Base-by-base conservation (phyloP, 2,797 vertebrate genomes). In the Setipinna tenuifilis region DNA sequence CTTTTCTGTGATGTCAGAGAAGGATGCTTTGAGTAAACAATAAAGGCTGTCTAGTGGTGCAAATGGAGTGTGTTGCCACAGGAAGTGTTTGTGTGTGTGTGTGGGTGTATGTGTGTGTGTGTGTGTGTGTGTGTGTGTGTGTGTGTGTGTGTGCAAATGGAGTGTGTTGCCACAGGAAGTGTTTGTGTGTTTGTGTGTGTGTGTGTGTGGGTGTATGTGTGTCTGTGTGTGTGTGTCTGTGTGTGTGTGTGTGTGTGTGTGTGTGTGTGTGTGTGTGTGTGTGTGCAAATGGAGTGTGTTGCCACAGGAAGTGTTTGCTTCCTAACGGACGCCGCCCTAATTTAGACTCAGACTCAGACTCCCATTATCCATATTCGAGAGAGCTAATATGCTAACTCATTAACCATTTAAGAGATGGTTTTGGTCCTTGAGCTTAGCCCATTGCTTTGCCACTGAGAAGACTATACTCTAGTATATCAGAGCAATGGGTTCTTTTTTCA, bases 271-370 rank as follows among this genome's bases (percentile, higher is more conserved):
- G 46, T 48, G 46, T 48, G 46, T 48, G 46, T 48, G 46, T 48
- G 46, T 54, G 2, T 54, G 31, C 68, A 75, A 35, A 75, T 75
- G 68, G 68, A 75, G 68, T 75, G 68, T 75, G 68, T 75, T 75
- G 68, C 31, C 17, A 0, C 31, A 75, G 31, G 31, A 35, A 75
- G 14, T 75, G 28, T 14, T 54, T 54, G 2, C 50, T 54, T 54
- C 14, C 17, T 3, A 65, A 25, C 61, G 61, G 25, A 71, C 31
- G 23, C 12, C 6, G 5, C 68, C 35, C 19, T 35, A 14, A 35
- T 17, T 16, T 14, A 35, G 65, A 71, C 62, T 25, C 23, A 9
- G 62, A 10, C 21, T n/a, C 35, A 41, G 2, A 41, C 35, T 41
- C 31, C 65, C 65, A 31, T 71, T 71, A 71, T 23, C 31, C 28